phyloP scores from a whole-genome alignment of 2,797 vertebrate species.

The Pangasius krempfi region DNA sequence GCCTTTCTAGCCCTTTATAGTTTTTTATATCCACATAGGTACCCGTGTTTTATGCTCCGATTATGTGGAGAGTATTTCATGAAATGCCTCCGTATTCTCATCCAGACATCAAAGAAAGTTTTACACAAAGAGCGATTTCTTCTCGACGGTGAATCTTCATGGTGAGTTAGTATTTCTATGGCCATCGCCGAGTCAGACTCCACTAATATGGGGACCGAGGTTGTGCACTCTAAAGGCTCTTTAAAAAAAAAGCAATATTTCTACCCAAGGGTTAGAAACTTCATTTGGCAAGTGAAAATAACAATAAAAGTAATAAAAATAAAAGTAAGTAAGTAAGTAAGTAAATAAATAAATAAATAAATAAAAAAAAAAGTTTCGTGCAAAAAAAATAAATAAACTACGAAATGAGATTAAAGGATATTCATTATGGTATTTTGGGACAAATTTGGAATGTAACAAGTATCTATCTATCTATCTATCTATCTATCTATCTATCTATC shows the following conservation, averaged over 20 bases:
- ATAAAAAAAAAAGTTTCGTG: neutral
- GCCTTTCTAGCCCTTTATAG: conserved; percentile 39
- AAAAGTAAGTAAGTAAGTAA: no score
- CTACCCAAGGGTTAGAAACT: conserved; percentile 67
- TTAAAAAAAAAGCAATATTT: conserved; percentile 88
- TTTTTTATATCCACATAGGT: conserved; percentile 53
- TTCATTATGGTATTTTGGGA: neutral
- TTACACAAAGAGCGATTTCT: conserved; percentile 95
- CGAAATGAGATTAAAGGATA: neutral
- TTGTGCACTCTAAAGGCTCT: conserved; percentile 83
- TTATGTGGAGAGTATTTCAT: conserved; percentile 87
- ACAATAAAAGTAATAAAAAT: no score
- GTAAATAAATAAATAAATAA: no score
- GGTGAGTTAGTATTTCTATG: conserved; percentile 99
- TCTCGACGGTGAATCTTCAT: conserved; percentile 99
- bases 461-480: neutral
- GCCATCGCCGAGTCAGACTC: conserved; percentile 97
- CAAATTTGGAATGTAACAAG: neutral
- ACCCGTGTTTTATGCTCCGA: conserved; percentile 84
- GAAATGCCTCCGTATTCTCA: conserved; percentile 89
- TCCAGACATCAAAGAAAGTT: conserved; percentile 95
- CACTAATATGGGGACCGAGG: conserved; percentile 92
- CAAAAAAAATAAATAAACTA: neutral
- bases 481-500: neutral
- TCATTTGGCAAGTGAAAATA: neutral